These are phyloP conservation scores for Chloropsis hardwickii DNA, from an alignment of 2,113 vertebrate species.

Conservation along the genomic window DNA sequence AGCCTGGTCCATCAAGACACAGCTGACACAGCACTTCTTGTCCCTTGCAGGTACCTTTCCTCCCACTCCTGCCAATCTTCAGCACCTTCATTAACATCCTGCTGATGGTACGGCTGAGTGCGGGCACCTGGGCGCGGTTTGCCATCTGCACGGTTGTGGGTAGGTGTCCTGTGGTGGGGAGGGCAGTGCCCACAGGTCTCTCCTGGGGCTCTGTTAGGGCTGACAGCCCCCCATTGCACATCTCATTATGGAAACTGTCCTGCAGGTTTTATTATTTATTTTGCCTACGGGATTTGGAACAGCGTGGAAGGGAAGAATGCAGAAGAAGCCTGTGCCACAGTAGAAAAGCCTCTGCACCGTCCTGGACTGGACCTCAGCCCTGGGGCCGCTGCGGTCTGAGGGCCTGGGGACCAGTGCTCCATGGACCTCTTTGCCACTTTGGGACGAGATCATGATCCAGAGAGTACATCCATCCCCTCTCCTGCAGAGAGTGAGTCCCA, in stretches of 20 bases:
- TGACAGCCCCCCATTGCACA: background rate
- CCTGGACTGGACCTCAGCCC: background rate
- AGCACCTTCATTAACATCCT: constrained; percentile 94
- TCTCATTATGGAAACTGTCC: background rate
- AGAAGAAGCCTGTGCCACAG: background rate
- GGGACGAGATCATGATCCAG: background rate
- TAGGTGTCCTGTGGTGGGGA: constrained; percentile 38
- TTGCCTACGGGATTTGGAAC: constrained; percentile 85
- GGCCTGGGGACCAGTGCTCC: background rate
- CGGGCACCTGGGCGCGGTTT: constrained; percentile 86
- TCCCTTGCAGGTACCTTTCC: constrained; percentile 83
- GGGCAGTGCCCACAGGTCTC: accelerated
- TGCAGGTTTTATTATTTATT: constrained; percentile 90
- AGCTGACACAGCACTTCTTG: background rate
- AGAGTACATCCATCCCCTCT: background rate
- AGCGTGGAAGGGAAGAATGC: constrained; percentile 75
- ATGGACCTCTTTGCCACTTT: background rate
- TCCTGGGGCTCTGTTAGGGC: background rate
- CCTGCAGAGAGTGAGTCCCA: background rate
- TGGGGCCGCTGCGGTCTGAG: background rate
- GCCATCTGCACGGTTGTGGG: constrained; percentile 87
- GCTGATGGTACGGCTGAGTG: constrained; percentile 93
- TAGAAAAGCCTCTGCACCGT: constrained; percentile 7
- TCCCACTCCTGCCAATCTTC: constrained; percentile 86
- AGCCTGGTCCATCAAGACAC: background rate